Base-by-base conservation (phyloP, 2,797 vertebrate species). In the Rallus crepitans region DNA sequence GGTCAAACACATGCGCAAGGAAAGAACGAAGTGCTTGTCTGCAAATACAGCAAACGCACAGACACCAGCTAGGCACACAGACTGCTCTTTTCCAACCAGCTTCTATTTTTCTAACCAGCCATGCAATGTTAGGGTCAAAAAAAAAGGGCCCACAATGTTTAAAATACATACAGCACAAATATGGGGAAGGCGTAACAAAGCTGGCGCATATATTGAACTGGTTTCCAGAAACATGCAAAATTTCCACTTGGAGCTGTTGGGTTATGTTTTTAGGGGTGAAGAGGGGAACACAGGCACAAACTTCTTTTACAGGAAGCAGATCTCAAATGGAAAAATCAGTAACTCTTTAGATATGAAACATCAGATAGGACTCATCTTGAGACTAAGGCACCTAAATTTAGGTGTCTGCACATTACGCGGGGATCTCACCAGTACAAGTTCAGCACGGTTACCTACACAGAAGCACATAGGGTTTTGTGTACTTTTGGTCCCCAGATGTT, bases 401-500 rank as follows among this genome's bases (percentile, higher is more conserved):
- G 40, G 24, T 65, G 45, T 31, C 40, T 81, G 48, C 28, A 40
- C 21, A 33, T 1, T 15, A 77, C 1, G 1, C 5, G 60, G n/a
- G 27, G 40, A 33, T 33, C 15, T 60, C n/a, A 55, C n/a, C 35
- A 57, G 9, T 24, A 20, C 0, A 0, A 3, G 6, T 66, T 89
- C 33, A 53, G 61, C 9, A 75, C 0, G 0, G 25, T 4, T 89
- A 82, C 60, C 23, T 78, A 57, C 20, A 61, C 14, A 10, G 4
- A 55, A 63, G 14, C n/a, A 57, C 19, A 28, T 4, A 27, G 8
- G 31, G 47, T 48, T 94, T 76, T 27, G 33, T 13, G 24, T 21
- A 45, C n/a, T 73, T 33, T 25, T 60, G 27, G 31, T n/a, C 15
- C 19, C 14, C 7, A 45, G 25, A 18, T 0, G 0, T 2, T 9